Base-by-base conservation (phyloP, 1,140 invertebrate species). In the Ostrea denselamellosa region DNA sequence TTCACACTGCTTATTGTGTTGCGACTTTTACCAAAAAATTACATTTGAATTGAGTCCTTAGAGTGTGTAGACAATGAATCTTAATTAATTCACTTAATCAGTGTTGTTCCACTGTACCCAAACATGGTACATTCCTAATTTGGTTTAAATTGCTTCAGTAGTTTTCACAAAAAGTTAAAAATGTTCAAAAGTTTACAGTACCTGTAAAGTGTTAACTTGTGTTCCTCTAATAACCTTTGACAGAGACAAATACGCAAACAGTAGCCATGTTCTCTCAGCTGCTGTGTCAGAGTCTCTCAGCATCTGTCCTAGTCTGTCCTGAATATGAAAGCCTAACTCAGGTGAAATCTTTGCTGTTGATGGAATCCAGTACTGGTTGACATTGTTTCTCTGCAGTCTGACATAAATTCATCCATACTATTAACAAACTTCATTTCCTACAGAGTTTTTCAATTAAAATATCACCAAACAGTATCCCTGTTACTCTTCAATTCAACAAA, bases 331-430 rank as follows among this genome's bases (percentile, higher is more conserved):
- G 34, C 89, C 89, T 53, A 89, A 81, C 10, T 44, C 58, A 34
- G 92, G 90, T 17, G 93, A 51, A n/a, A 90, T 83, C 84, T 92
- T 92, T 34, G 93, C 53, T 25, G 92, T 93, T 1, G 87, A 68
- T 17, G 91, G 89, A 25, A 93, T 81, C 92, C 92, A 93, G 82
- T 93, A 92, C 8, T 90, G 90, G 85, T 90, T 90, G 4, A 89
- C 89, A 65, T 93, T 93, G 53, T 88, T 88, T 53, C 90, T 86
- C 44, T 91, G 34, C 17, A 91, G 82, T 62, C 92, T 84, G 62
- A 90, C 89, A 85, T 86, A n/a, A 53, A 68, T 62, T 62, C 56
- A 62, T 7, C 34, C 5, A 44, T 44, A 44, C 34, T 44, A 5
- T n/a, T 44, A 44, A 44, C 34, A 44, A 44, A 2, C 34, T 44